Evolutionary conservation across 2,888 invertebrate species (phyloP), one percentile per base, ranked within the genome.

Genomic region (Sminthurides aquaticus): DNA sequence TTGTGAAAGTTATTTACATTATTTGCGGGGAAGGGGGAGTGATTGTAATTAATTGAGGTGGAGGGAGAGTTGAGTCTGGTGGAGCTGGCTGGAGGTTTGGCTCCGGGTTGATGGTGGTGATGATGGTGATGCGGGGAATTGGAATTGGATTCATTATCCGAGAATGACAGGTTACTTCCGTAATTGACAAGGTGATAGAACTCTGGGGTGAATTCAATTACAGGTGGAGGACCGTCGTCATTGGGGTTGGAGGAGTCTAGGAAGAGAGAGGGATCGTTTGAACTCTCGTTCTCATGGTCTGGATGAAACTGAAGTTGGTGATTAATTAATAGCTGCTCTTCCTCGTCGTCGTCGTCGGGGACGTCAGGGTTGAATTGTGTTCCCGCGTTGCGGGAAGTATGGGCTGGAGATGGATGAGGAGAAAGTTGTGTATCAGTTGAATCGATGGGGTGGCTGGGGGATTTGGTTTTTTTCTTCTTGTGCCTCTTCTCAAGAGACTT

Each of bases 141-240:
- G 43, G 60, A 55, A 59, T 52, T 64, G 59, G 60, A 65, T 59
- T 74, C 71, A 67, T 71, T 70, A 62, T 72, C 71, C n/a, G 70
- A 70, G 56, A 72, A 71, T 34, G 69, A 71, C 54, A 69, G 62
- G 66, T 74, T 71, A 60, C 72, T 74, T 59, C 74, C 72, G 59
- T 68, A 74, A 66, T 74, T 74, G 62, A 70, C 71, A 18, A 74
- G 74, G 64, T 68, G 69, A 66, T 74, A 74, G 66, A 70, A 74
- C 43, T 74, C 74, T 1, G 72, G 71, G 49, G 71, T 72, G 67
- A 74, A 74, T 69, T 74, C 70, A 71, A 72, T 72, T 65, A 69
- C 71, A 68, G 74, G 73, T 67, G 68, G 71, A 25, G 71, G 62
- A 29, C 54, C 57, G 49, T 62, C 62, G 25, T 60, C 49, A 48